These are phyloP conservation scores for Actenoides lindsayi DNA, from an alignment of 2,113 vertebrate genomes.

Conservation along the genomic window DNA sequence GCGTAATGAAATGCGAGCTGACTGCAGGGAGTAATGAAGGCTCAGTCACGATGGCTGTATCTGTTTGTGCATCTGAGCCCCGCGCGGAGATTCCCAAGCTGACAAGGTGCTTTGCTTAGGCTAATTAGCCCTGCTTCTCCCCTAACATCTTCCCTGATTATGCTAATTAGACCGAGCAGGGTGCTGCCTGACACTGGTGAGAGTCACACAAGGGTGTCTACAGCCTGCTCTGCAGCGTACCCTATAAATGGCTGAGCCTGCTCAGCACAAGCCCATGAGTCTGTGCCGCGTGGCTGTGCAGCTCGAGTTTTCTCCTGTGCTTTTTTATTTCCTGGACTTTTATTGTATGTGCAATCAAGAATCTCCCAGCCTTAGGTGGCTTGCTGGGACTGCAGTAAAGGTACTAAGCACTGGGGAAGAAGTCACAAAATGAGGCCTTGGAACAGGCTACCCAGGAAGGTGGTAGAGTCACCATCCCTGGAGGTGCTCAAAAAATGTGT, in stretches of 20 bases:
- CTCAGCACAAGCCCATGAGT: not conserved
- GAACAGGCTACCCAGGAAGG: too few relatives aligned
- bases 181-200: slow-evolving; percentile 13
- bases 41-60: not conserved
- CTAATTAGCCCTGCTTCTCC: slow-evolving; percentile 31
- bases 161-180: slow-evolving; percentile 16
- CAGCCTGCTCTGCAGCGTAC: not conserved
- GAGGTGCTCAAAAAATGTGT: too few relatives aligned
- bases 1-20: not conserved
- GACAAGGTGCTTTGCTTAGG: slow-evolving; percentile 30
- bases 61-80: not conserved
- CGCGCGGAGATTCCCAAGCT: slow-evolving; percentile 18
- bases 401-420: not conserved
- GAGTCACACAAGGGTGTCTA: not conserved
- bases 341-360: not conserved
- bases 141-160: slow-evolving; percentile 14
- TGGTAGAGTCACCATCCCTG: too few relatives aligned
- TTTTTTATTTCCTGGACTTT: not conserved
- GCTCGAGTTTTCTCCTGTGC: not conserved
- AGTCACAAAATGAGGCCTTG: too few relatives aligned
- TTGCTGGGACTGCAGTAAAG: not conserved
- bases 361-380: not conserved
- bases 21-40: not conserved
- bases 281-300: not conserved
- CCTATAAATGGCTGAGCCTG: not conserved